Evolutionary conservation across 2,797 vertebrate species (phyloP).

Genomic region (Benthosema pterotum): DNA sequence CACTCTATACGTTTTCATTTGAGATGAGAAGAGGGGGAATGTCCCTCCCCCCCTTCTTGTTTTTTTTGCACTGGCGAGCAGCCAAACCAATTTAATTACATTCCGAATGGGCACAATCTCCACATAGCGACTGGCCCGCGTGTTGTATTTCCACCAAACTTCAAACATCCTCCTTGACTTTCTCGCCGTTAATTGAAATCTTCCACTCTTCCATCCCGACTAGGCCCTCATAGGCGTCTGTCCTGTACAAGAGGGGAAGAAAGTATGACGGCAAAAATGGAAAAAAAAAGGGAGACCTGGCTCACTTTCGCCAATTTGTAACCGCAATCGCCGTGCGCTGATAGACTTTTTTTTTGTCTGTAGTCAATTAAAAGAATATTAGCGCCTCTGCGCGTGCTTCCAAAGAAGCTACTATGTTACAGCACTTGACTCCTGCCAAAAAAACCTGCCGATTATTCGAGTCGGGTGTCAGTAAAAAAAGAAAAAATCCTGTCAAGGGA

Average conservation of each 20-base stretch:
- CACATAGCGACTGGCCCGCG: conserved; percentile 60
- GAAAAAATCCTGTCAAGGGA: conserved; percentile 48
- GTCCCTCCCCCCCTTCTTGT: conserved; percentile 26
- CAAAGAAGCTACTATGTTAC: conserved; percentile 13
- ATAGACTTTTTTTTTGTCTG: conserved; percentile 63
- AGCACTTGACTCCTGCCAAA: conserved; percentile 54
- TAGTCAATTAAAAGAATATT: conserved; percentile 79
- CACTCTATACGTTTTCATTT: conserved; percentile 75
- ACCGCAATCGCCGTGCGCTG: conserved; percentile 66
- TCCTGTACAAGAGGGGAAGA: conserved; percentile 55
- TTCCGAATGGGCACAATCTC: conserved; percentile 74
- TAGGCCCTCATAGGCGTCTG: conserved; percentile 39
- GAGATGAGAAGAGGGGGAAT: conserved; percentile 62
- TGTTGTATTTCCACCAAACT: conserved; percentile 75
- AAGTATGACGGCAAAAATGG: conserved; percentile 56
- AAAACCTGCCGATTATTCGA: conserved; percentile 49
- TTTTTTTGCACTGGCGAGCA: conserved; percentile 56
- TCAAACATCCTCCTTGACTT: conserved; percentile 74
- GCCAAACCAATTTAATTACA: conserved; percentile 77
- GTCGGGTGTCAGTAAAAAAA: conserved; percentile 45
- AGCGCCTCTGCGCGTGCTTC: conserved; percentile 42
- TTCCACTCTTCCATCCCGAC: conserved; percentile 61
- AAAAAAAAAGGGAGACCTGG: conserved; percentile 57
- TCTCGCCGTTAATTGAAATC: conserved; percentile 76
- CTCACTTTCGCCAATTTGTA: conserved; percentile 67